These are phyloP conservation scores for Pterophyllum scalare DNA, from an alignment of 2,113 vertebrate genomes.

Conservation along the genomic window DNA sequence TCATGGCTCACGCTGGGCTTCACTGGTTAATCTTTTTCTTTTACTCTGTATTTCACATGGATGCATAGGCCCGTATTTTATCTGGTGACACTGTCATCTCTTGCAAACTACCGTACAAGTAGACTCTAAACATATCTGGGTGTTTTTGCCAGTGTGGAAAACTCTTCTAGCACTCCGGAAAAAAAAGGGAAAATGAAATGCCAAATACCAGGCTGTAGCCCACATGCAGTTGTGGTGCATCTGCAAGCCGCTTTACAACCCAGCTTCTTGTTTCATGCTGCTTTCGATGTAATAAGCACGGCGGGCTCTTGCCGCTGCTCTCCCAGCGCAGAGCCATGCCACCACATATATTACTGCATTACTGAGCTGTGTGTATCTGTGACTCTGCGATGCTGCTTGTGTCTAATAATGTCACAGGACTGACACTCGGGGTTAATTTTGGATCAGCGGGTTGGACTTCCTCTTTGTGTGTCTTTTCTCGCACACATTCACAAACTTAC, in stretches of 20 bases:
- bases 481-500: neutral
- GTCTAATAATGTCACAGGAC: conserved; percentile 18
- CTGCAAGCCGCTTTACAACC: neutral
- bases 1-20: no score
- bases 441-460: conserved; percentile 60
- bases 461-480: neutral
- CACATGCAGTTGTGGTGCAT: neutral
- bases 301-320: neutral
- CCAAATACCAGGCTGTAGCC: neutral
- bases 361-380: neutral
- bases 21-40: no score
- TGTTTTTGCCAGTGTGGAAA: neutral
- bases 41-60: no score
- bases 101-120: neutral
- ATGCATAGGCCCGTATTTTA: neutral
- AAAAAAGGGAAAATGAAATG: neutral
- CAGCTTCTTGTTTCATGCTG: neutral
- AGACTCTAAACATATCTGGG: neutral
- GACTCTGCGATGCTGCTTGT: conserved; percentile 2
- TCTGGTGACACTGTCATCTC: neutral
- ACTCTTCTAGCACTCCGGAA: fast-evolving
- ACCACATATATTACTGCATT: no score
- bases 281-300: neutral
- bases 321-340: no score
- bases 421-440: conserved; percentile 61